Evolutionary conservation across 2,888 invertebrate species (phyloP), one percentile per base, ranked within the genome.

Genomic region (Caenorhabditis panamensis): DNA sequence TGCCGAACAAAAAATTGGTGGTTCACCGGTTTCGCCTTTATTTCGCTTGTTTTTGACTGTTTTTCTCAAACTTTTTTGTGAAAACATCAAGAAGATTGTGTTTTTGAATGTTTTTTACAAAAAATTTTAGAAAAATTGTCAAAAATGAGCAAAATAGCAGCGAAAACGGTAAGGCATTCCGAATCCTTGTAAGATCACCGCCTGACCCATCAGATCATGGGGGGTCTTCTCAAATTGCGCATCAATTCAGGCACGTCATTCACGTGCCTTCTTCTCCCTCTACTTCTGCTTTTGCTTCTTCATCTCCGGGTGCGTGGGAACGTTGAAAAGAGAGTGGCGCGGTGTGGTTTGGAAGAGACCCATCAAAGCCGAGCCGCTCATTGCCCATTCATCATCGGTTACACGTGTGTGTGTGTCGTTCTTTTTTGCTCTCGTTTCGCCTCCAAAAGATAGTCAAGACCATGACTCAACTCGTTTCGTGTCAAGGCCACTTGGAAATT

Each of bases 371-470:
- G 6, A 9, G 16, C 41, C 41, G 41, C 41, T 67, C 59, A 59
- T 68, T 68, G 58, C 68, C 49, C 68, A 59, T 68, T 68, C 59
- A 68, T 68, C 68, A 68, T 68, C 68, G 49, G 56, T 67, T 47
- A 67, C 56, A 59, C 68, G 59, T 59, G 47, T 67, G 20, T 58
- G 47, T 67, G n/a, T 20, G 1, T 44, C 22, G 5, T 13, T 44
- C 26, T n/a, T 41, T 22, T 36, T 11, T 22, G 59, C 2, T 41
- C 41, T 31, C 31, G 31, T 31, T 9, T 4, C 9, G 4, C 31
- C 31, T n/a, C n/a, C n/a, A n/a, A 28, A 49, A 49, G 49, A 13
- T 24, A 59, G 18, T 16, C n/a, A n/a, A 22, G 31, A 59, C 16
- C 41, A 41, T 41, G 13, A 16, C 41, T 9, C 41, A 16, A 41